phyloP scores from a whole-genome alignment of 2,888 invertebrate genomes.

The Loripinus fragilis region DNA sequence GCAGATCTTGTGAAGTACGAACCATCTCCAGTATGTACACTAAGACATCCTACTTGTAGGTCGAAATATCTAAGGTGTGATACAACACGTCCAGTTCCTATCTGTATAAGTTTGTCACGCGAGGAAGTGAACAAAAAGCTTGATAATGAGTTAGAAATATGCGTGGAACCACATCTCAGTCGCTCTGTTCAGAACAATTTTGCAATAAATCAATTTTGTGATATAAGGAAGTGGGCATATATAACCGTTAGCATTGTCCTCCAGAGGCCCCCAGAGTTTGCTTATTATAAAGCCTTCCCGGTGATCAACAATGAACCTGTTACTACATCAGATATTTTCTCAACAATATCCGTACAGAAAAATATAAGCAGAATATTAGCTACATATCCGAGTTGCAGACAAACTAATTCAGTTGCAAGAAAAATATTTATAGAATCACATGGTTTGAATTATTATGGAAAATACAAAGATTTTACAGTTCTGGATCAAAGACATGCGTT shows the following conservation, averaged over 20 bases:
- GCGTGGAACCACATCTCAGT: slow-evolving; percentile 49
- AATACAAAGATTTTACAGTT: slow-evolving; percentile 59
- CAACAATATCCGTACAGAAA: slow-evolving; percentile 47
- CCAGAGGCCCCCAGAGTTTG: slow-evolving; percentile 56
- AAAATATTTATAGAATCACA: slow-evolving; percentile 57
- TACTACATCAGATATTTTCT: slow-evolving; percentile 48
- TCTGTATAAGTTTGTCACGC: slow-evolving; percentile 54
- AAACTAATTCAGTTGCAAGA: slow-evolving; percentile 49
- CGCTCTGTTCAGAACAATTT: slow-evolving; percentile 55
- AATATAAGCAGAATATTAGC: slow-evolving; percentile 42
- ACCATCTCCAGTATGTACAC: slow-evolving; percentile 46
- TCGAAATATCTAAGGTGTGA: slow-evolving; percentile 57
- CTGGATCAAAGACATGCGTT: slow-evolving; percentile 59
- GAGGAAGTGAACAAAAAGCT: slow-evolving; percentile 39
- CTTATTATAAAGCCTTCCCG: slow-evolving; percentile 54
- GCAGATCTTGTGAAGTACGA: slow-evolving; percentile 58
- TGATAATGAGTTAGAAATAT: slow-evolving; percentile 33
- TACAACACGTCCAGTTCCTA: slow-evolving; percentile 32
- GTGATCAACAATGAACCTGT: slow-evolving; percentile 49
- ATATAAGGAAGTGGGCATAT: slow-evolving; percentile 56
- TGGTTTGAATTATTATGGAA: slow-evolving; percentile 61
- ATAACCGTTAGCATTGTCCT: slow-evolving; percentile 56
- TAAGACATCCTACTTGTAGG: slow-evolving; percentile 48
- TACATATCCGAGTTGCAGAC: slow-evolving; percentile 52
- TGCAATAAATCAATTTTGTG: slow-evolving; percentile 58